A percentile compares a stretch with the other conserved stretches of the same genome.
Evolutionary conservation across 1,140 invertebrate species (phyloP).

Genomic region (Heliothis virescens): DNA sequence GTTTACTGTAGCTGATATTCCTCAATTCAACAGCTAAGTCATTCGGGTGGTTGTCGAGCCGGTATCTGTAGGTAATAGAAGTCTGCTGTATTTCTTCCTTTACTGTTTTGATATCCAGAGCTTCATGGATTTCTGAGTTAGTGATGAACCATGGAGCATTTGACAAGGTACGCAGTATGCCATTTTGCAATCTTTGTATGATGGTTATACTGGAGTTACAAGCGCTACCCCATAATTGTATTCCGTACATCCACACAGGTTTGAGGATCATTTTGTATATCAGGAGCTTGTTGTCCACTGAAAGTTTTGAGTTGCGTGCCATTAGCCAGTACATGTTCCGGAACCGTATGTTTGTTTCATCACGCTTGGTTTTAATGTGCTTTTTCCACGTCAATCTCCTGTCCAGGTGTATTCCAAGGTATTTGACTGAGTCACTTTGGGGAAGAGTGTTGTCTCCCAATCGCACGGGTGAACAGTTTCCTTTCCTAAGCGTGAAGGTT

Average conservation of each 20-base stretch:
- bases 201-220: background rate
- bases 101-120: background rate
- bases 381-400: background rate
- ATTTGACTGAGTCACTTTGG: background rate
- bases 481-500: background rate
- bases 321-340: slow-evolving; percentile 3
- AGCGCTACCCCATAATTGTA: too few relatives aligned
- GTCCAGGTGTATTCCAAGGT: background rate
- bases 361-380: background rate
- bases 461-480: background rate
- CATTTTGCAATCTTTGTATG: background rate
- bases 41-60: background rate
- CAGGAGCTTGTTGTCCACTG: background rate
- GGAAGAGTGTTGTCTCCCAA: background rate
- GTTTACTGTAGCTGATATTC: too few relatives aligned
- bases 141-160: background rate
- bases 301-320: slow-evolving; percentile 1
- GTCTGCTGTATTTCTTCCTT: too few relatives aligned
- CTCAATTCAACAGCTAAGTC: background rate
- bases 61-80: too few relatives aligned
- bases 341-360: background rate
- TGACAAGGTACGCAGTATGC: background rate
- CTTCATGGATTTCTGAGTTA: background rate
- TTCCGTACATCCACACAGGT: too few relatives aligned
- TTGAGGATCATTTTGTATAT: too few relatives aligned